Conservation (phyloP, 2,113 vertebrate species). For the Bujurquina vittata region DNA sequence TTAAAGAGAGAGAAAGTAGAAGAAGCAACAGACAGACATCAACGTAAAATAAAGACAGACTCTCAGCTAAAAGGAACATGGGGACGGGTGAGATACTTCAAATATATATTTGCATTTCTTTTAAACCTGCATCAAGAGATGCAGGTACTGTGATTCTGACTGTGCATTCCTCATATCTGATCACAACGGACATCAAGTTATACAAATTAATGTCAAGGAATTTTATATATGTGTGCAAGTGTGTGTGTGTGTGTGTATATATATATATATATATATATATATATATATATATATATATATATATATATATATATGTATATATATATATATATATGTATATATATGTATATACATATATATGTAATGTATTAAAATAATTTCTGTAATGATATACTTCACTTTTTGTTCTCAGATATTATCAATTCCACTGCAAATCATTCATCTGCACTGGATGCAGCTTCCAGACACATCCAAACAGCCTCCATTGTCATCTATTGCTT, state of each 20-base stretch:
- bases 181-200: background rate
- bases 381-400: background rate
- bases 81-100: constrained; percentile 39
- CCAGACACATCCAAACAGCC: no score
- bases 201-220: background rate
- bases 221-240: no score
- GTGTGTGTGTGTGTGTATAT: no score
- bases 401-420: background rate
- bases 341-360: no score
- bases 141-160: no score
- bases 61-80: background rate
- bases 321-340: background rate
- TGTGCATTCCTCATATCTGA: background rate
- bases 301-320: background rate
- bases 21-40: background rate
- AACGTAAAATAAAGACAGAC: background rate
- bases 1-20: background rate
- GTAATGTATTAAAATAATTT: background rate
- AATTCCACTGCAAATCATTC: background rate
- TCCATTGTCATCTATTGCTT: constrained; percentile 40
- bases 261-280: no score
- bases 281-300: no score
- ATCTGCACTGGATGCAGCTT: fast-evolving
- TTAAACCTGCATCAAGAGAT: background rate
- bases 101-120: background rate